Evolutionary conservation across 2,888 invertebrate species (phyloP).

Genomic region (Drosophila cognata): DNA sequence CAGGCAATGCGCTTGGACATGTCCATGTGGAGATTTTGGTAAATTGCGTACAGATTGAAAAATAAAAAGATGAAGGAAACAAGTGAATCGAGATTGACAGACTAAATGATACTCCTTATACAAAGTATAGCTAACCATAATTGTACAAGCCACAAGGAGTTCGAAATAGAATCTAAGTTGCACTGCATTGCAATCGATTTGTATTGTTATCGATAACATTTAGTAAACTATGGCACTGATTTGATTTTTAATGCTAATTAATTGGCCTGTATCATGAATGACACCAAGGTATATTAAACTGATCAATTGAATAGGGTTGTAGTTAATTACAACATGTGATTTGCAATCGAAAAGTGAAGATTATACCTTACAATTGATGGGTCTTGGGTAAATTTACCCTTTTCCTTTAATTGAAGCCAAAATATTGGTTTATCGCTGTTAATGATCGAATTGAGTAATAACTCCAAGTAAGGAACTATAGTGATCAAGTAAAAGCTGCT

Average conservation of each 20-base stretch:
- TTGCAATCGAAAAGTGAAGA: slow-evolving; percentile 84
- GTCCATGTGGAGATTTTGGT: slow-evolving; percentile 51
- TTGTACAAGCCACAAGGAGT: not conserved
- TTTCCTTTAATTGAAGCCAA: slow-evolving; percentile 85
- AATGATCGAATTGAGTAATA: slow-evolving; percentile 69
- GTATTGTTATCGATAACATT: not conserved
- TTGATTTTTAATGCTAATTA: slow-evolving; percentile 68
- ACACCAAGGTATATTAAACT: slow-evolving; percentile 88
- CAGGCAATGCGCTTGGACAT: slow-evolving; percentile 63
- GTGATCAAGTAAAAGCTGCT: slow-evolving; percentile 87
- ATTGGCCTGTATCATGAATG: slow-evolving; percentile 86
- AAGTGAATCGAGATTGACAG: not conserved
- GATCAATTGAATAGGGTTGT: slow-evolving; percentile 82
- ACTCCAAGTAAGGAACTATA: slow-evolving; percentile 88
- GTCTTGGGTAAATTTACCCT: slow-evolving; percentile 83
- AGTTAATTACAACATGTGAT: slow-evolving; percentile 77
- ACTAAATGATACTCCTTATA: too few relatives aligned
- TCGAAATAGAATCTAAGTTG: not conserved
- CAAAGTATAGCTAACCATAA: not conserved
- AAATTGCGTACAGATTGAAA: slow-evolving; percentile 66
- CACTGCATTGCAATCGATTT: not conserved
- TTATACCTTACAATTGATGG: slow-evolving; percentile 63
- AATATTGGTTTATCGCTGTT: slow-evolving; percentile 87
- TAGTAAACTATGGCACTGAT: not conserved
- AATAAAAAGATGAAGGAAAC: slow-evolving; percentile 20